Percentiles rank a stretch among this genome's conserved stretches.
These are phyloP conservation scores for Megalops cyprinoides DNA, from an alignment of 2,797 vertebrate genomes.

Conservation along the genomic window DNA sequence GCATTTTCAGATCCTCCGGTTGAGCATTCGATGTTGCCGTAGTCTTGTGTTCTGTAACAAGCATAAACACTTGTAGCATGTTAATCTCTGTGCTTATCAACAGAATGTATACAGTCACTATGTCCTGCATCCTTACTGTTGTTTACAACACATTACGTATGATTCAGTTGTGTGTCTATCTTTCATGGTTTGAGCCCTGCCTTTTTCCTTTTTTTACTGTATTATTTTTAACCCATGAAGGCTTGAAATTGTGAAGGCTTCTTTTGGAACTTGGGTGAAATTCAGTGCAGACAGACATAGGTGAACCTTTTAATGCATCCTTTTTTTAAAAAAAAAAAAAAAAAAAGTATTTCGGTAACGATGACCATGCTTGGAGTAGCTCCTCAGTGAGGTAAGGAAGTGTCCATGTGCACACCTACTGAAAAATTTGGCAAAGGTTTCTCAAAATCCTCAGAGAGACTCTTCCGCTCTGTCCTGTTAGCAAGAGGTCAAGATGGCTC, in stretches of 20 bases:
- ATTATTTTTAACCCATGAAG: constrained; percentile 67
- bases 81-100: constrained; percentile 71
- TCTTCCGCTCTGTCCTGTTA: not conserved
- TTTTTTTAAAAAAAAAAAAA: too few species aligned
- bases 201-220: constrained; percentile 53
- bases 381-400: not conserved
- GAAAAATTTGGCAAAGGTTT: not conserved
- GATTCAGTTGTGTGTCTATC: constrained; percentile 56
- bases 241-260: constrained; percentile 79
- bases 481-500: not conserved
- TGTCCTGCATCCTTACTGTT: constrained; percentile 67
- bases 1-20: constrained; percentile 55
- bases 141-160: constrained; percentile 73
- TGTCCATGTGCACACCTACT: not conserved
- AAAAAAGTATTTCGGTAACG: constrained; percentile 2
- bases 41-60: constrained; percentile 48
- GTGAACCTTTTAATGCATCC: constrained; percentile 14
- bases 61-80: constrained; percentile 69
- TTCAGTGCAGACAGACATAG: not conserved
- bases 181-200: constrained; percentile 50
- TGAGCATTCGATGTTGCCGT: constrained; percentile 57
- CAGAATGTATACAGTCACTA: constrained; percentile 77
- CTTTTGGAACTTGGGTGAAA: not conserved
- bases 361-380: constrained; percentile 8
- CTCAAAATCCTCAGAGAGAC: not conserved